Evolutionary conservation across 2,797 vertebrate genomes (phyloP).

Genomic region (Enteromius anoplus): DNA sequence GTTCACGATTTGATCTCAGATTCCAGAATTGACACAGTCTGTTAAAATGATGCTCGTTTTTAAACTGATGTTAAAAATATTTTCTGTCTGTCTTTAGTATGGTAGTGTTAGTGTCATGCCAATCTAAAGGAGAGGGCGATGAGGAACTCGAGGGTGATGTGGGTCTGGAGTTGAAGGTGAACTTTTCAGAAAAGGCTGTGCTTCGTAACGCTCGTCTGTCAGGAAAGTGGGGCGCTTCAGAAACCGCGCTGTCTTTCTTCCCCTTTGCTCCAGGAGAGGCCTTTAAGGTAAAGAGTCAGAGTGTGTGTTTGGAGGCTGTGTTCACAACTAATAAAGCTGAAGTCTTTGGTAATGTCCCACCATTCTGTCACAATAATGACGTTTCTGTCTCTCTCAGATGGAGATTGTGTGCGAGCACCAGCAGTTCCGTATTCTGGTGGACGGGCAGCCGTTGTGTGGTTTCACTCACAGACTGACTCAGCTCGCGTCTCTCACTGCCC

Average conservation of each 20-base stretch:
- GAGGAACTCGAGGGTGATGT: conserved; percentile 79
- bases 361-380: neutral
- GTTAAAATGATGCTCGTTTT: neutral
- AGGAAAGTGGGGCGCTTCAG: conserved; percentile 85
- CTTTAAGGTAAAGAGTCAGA: conserved; percentile 81
- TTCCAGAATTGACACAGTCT: neutral
- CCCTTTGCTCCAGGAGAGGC: conserved; percentile 86
- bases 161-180: conserved; percentile 84
- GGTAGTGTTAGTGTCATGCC: conserved; percentile 81
- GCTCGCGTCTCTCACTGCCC: conserved; percentile 82
- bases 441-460: conserved; percentile 88
- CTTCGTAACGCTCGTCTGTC: conserved; percentile 84
- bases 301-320: neutral
- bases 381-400: conserved; percentile 76
- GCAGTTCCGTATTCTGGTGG: conserved; percentile 89
- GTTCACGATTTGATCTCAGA: neutral
- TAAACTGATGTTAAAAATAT: neutral
- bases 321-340: neutral
- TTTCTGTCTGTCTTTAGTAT: conserved; percentile 73
- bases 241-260: conserved; percentile 87
- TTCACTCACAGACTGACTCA: conserved; percentile 82
- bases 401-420: conserved; percentile 92
- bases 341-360: neutral
- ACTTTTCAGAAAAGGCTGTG: conserved; percentile 83
- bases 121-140: conserved; percentile 67